A percentile compares a stretch with the other conserved stretches of the same genome.
Conservation (phyloP, 2,797 vertebrate species). For the Clarias platycephalus region DNA sequence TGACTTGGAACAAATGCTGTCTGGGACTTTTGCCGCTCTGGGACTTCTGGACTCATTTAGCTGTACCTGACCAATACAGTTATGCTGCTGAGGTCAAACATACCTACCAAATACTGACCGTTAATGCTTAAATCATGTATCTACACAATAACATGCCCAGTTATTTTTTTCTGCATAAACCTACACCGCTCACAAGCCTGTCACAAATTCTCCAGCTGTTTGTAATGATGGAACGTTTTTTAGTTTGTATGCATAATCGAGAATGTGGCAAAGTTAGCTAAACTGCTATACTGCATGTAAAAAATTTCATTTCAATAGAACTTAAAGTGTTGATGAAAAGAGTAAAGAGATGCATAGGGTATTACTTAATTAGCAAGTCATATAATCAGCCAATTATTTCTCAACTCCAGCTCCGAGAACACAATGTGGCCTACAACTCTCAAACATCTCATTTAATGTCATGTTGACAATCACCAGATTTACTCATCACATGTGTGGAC, state of each 20-base stretch:
- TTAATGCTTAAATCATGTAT: neutral
- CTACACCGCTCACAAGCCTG: neutral
- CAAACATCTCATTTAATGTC: neutral
- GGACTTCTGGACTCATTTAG: neutral
- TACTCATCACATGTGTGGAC: neutral
- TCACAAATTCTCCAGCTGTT: neutral
- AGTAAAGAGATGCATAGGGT: neutral
- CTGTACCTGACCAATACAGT: neutral
- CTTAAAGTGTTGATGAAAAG: neutral
- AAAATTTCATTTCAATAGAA: neutral
- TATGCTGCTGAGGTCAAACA: neutral
- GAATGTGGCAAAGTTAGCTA: neutral
- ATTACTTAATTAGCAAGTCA: neutral
- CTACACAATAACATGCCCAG: neutral
- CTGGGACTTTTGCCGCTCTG: constrained; percentile 1
- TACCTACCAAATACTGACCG: neutral
- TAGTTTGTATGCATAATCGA: neutral
- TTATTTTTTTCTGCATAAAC: neutral
- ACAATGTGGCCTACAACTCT: neutral
- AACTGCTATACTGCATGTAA: neutral
- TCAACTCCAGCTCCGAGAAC: neutral
- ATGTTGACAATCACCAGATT: neutral
- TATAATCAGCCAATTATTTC: neutral
- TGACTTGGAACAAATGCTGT: constrained; percentile 12
- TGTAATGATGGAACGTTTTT: neutral